These are phyloP conservation scores for Stercorarius parasiticus DNA, from an alignment of 2,113 vertebrate genomes.

Conservation along the genomic window DNA sequence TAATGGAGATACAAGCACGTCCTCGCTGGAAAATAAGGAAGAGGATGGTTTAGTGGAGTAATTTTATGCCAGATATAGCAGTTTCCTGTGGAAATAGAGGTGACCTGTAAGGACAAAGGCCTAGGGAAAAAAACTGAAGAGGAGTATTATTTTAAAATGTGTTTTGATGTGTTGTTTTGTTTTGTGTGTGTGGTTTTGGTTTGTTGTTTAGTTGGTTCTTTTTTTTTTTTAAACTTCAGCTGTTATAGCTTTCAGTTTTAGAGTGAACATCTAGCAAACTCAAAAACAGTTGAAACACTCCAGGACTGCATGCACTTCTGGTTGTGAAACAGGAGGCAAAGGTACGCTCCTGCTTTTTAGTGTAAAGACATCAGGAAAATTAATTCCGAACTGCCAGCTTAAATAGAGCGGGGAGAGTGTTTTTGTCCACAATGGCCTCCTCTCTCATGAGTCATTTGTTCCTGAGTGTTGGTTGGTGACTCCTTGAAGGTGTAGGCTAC, in stretches of 20 bases:
- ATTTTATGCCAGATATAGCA: background rate
- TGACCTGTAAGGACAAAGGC: background rate
- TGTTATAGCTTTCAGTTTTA: slow-evolving; percentile 30
- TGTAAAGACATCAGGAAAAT: background rate
- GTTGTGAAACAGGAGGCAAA: background rate
- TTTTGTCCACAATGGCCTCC: background rate
- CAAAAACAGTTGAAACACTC: background rate
- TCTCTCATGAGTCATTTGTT: background rate
- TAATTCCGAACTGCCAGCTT: background rate
- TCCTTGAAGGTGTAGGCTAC: background rate
- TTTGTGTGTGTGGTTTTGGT: background rate
- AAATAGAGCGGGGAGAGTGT: background rate
- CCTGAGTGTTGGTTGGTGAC: background rate
- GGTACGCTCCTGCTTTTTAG: background rate
- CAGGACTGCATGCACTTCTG: background rate
- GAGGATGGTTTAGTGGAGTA: background rate
- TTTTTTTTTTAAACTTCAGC: background rate
- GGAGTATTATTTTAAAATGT: background rate
- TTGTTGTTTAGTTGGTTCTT: background rate
- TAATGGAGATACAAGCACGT: slow-evolving; percentile 10
- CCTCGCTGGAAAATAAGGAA: slow-evolving; percentile 67
- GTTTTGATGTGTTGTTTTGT: background rate
- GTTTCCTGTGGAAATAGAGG: slow-evolving; percentile 10
- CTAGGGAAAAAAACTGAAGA: background rate
- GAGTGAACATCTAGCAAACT: background rate